Evolutionary conservation across 2,113 vertebrate genomes (phyloP).

Genomic region (Callionymus lyra): DNA sequence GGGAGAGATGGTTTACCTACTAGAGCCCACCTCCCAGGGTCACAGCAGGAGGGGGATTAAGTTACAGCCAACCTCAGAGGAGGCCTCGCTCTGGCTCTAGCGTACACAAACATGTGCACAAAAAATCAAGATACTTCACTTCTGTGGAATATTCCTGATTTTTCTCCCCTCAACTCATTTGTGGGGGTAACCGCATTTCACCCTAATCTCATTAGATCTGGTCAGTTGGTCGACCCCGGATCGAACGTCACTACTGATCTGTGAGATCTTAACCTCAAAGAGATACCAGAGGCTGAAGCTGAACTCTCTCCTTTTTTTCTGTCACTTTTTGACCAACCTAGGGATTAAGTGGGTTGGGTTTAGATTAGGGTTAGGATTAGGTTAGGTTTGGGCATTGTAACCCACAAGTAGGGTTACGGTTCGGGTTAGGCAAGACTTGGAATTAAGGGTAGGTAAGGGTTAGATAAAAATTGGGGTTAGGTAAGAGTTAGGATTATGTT

Average conservation of each 20-base stretch:
- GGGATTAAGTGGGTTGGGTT: too few species aligned
- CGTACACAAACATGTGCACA: constrained; percentile 12
- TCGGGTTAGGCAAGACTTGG: too few species aligned
- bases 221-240: constrained; percentile 19
- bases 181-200: constrained; percentile 3
- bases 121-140: constrained; percentile 16
- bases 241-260: constrained; percentile 30
- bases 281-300: constrained; percentile 27
- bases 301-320: constrained; percentile 14
- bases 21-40: constrained; percentile 61
- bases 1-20: constrained; percentile 53
- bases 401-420: too few species aligned
- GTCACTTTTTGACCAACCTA: constrained; percentile 1
- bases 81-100: constrained; percentile 22
- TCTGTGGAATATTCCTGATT: constrained; percentile 2
- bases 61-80: constrained; percentile 53
- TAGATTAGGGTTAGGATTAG: too few species aligned
- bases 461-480: too few species aligned
- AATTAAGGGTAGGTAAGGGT: too few species aligned
- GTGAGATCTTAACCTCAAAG: constrained; percentile 19
- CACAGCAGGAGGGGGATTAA: constrained; percentile 55
- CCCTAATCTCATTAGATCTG: neutral
- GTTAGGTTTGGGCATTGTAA: too few species aligned
- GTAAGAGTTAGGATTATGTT: too few species aligned
- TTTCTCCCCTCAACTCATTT: constrained; percentile 14